Evolutionary conservation across 2,888 invertebrate genomes (phyloP).

Genomic region (Acronicta psi): DNA sequence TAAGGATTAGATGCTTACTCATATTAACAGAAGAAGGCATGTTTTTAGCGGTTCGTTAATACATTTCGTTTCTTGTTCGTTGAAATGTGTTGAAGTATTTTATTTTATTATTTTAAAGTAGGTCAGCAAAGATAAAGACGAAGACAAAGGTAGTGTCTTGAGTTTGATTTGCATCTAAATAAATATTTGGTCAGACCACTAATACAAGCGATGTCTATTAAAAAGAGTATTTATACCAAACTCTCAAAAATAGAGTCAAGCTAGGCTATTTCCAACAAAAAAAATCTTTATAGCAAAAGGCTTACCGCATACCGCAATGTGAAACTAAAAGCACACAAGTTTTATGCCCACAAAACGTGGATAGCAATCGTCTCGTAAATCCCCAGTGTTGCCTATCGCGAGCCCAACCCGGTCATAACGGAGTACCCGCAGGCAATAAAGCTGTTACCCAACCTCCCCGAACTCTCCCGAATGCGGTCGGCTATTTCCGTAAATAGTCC

Average conservation of each 20-base stretch:
- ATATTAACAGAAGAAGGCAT: too few species aligned
- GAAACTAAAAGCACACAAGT: conserved; percentile 32
- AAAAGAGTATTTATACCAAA: too few species aligned
- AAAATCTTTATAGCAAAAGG: conserved; percentile 4
- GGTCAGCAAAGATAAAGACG: too few species aligned
- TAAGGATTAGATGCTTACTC: too few species aligned
- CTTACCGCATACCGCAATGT: conserved; percentile 7
- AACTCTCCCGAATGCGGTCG: conserved; percentile 53
- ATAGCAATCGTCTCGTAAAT: conserved; percentile 57
- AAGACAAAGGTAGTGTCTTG: too few species aligned
- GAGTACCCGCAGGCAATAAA: conserved; percentile 61
- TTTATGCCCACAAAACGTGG: conserved; percentile 32
- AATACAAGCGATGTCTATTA: too few species aligned
- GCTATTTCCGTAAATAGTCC: conserved; percentile 44
- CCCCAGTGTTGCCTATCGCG: conserved; percentile 35
- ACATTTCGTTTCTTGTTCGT: too few species aligned
- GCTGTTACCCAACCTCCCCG: conserved; percentile 56
- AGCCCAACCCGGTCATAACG: conserved; percentile 51
- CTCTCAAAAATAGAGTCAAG: not conserved
- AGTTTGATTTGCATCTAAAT: too few species aligned
- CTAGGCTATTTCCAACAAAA: not conserved
- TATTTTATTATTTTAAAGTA: too few species aligned
- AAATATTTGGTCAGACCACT: too few species aligned
- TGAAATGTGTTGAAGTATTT: too few species aligned
- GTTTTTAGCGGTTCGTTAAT: too few species aligned